These are phyloP conservation scores for Masticophis lateralis DNA, from an alignment of 2,797 vertebrate species.

Conservation along the genomic window DNA sequence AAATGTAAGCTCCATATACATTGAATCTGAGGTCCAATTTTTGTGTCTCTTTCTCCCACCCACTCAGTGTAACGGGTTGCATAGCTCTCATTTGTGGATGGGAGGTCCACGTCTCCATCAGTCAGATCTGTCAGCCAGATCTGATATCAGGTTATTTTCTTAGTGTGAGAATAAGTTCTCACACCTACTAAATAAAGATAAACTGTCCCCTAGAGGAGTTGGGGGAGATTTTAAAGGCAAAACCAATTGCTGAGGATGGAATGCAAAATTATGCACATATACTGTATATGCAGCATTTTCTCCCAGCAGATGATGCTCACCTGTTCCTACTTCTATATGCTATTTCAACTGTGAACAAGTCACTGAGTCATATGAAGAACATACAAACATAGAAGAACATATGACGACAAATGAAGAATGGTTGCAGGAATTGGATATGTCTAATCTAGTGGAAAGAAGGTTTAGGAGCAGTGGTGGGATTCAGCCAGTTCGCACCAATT, in stretches of 20 bases:
- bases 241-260: neutral
- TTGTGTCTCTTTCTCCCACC: neutral
- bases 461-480: neutral
- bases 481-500: too few species aligned
- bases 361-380: neutral
- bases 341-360: neutral
- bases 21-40: neutral
- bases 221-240: neutral
- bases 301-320: neutral
- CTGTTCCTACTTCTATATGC: neutral
- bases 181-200: neutral
- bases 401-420: neutral
- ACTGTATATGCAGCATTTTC: neutral
- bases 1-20: neutral
- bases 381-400: neutral
- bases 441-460: neutral
- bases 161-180: neutral
- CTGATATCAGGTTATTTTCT: neutral
- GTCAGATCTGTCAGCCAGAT: neutral
- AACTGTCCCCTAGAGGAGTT: neutral
- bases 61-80: neutral
- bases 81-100: neutral
- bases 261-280: neutral
- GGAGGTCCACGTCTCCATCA: neutral
- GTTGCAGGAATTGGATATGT: neutral